These are phyloP conservation scores for Acrossocheilus wenchowensis DNA, from an alignment of 2,797 vertebrate species.

Conservation along the genomic window DNA sequence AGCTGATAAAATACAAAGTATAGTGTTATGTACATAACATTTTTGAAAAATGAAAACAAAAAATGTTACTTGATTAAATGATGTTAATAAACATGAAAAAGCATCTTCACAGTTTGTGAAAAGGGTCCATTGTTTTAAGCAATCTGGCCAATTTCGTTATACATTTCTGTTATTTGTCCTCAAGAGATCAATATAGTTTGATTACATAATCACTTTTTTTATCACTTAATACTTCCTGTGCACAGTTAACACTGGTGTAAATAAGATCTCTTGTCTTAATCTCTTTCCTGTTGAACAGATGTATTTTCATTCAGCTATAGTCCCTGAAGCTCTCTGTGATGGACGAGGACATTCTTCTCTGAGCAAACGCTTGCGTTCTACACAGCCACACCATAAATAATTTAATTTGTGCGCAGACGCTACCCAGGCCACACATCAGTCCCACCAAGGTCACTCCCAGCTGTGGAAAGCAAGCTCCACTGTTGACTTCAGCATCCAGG, in stretches of 20 bases:
- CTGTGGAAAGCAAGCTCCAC: constrained; percentile 35
- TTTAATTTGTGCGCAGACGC: constrained; percentile 62
- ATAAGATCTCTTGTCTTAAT: not conserved
- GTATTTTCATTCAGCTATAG: not conserved
- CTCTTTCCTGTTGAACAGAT: constrained; percentile 9
- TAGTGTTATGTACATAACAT: not conserved
- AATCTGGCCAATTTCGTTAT: not conserved
- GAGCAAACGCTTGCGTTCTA: constrained; percentile 22
- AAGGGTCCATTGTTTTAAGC: not conserved
- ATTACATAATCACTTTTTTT: not conserved
- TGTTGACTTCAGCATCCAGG: constrained; percentile 4
- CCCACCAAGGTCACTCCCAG: constrained; percentile 50
- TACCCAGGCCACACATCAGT: constrained; percentile 50
- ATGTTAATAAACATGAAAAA: not conserved
- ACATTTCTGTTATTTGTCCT: not conserved
- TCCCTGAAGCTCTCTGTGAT: not conserved
- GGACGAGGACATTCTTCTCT: not conserved
- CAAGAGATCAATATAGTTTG: not conserved
- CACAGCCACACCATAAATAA: constrained; percentile 64
- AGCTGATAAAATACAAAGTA: not conserved
- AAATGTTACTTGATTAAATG: not conserved
- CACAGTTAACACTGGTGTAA: not conserved
- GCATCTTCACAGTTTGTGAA: not conserved
- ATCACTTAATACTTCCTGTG: not conserved
- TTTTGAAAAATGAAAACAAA: not conserved